Base-by-base conservation (phyloP, 2,888 invertebrate species). In the Trissolcus japonicus region DNA sequence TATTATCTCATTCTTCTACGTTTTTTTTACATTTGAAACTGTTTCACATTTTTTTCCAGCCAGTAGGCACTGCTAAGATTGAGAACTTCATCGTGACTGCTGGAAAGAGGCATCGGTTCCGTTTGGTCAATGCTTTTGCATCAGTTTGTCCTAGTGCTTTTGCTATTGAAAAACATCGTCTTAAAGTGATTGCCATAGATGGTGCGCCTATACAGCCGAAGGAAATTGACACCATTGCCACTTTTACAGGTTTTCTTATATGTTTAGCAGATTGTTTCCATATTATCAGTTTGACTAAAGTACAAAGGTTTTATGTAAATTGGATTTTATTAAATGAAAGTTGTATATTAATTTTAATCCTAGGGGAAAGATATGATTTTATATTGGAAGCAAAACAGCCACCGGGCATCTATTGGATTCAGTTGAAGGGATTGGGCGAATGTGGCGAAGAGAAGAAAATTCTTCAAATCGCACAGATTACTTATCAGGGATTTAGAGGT, bases 341-440 rank as follows among this genome's bases (percentile, higher is more conserved):
- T 35, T 35, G 35, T 11, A 14, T 9, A 14, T 46, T 14, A 46
- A 16, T 46, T 16, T 21, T 51, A 6, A 2, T 4, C 3, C 4
- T 21, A 78, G 94, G 94, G 0, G 93, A 94, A 83, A 90, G 93
- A 17, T 91, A 92, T 87, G 93, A 93, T 80, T 91, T 93, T 6
- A 90, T 93, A 0, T 82, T 93, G 4, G 83, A 85, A 35, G 90
- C 91, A 0, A 87, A 90, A 73, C 89, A 90, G 78, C 80, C 82
- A 0, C 80, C 86, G 4, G 89, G 65, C 1, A 35, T 61, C 4
- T 84, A 83, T 16, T 84, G 84, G 84, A 80, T 84, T 17, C 76
- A 77, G 29, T 43, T 82, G 9, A 73, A 72, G 4, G 84, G 81
- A 51, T 61, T 82, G 2, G 83, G 82, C 0, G 83, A 82, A 63